These are phyloP conservation scores for Pyrochroa serraticornis DNA, from an alignment of 2,888 invertebrate species.

Conservation along the genomic window DNA sequence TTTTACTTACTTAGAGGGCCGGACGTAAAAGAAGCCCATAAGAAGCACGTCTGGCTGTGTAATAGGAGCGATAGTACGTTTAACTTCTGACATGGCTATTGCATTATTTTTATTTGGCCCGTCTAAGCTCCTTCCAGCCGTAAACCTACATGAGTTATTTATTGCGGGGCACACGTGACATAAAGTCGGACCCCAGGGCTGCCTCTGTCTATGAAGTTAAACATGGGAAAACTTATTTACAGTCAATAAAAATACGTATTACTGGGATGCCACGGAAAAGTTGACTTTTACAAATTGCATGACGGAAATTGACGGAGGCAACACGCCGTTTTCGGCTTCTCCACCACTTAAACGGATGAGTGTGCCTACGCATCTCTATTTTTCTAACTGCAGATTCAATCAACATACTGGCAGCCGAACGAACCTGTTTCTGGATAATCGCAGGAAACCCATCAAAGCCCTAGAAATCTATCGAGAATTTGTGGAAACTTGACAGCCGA, in stretches of 20 bases:
- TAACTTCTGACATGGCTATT: slow-evolving; percentile 46
- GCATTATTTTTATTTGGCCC: slow-evolving; percentile 49
- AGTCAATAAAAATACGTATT: slow-evolving; percentile 28
- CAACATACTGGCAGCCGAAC: slow-evolving; percentile 8
- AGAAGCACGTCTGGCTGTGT: slow-evolving; percentile 40
- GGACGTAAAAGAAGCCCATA: slow-evolving; percentile 26
- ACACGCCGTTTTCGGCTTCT: too few species aligned
- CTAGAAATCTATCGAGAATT: too few species aligned
- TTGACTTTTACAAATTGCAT: slow-evolving; percentile 13
- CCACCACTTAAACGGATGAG: too few species aligned
- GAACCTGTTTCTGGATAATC: neutral
- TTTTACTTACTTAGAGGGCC: slow-evolving; percentile 30
- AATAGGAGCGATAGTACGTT: slow-evolving; percentile 42
- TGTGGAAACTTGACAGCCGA: slow-evolving; percentile 25
- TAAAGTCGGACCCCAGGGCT: slow-evolving; percentile 36
- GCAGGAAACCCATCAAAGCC: slow-evolving; percentile 22
- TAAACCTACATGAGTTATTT: slow-evolving; percentile 49
- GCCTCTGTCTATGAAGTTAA: slow-evolving; percentile 39
- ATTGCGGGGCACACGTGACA: slow-evolving; percentile 46
- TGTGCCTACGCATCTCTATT: too few species aligned
- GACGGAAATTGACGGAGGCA: slow-evolving; percentile 2
- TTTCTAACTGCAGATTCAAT: too few species aligned
- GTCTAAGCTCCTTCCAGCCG: slow-evolving; percentile 39
- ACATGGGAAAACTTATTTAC: slow-evolving; percentile 37
- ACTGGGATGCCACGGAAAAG: slow-evolving; percentile 5